Conservation (phyloP, 2,888 invertebrate genomes). For the Leuctra nigra region DNA sequence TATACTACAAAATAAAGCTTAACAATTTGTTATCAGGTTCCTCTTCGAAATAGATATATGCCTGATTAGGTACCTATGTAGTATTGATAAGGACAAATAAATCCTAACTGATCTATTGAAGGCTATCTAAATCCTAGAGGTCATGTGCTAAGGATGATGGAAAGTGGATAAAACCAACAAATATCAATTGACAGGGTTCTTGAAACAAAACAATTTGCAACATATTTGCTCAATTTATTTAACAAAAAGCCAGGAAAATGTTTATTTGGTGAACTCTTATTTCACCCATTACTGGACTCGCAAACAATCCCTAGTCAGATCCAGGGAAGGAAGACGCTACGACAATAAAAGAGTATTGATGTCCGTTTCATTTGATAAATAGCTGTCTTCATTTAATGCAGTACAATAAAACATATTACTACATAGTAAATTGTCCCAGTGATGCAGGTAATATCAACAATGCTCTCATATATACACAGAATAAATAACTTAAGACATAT, state of each 20-base stretch:
- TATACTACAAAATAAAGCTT: too few relatives aligned
- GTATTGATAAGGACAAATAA: too few relatives aligned
- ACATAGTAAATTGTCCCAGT: background rate
- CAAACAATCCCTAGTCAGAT: conserved; percentile 6
- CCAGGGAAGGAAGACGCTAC: too few relatives aligned
- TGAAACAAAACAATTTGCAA: conserved; percentile 24
- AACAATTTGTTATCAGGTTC: too few relatives aligned
- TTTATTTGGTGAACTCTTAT: conserved; percentile 13
- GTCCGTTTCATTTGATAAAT: too few relatives aligned
- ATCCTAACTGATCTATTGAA: too few relatives aligned
- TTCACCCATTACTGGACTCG: conserved; percentile 24
- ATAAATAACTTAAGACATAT: conserved; percentile 27
- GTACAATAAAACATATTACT: background rate
- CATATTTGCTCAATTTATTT: conserved; percentile 32
- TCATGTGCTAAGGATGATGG: too few relatives aligned
- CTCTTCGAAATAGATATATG: too few relatives aligned
- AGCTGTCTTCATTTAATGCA: background rate
- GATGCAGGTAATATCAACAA: conserved; percentile 15
- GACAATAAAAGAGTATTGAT: too few relatives aligned
- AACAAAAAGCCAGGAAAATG: conserved; percentile 31
- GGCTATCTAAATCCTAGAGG: too few relatives aligned
- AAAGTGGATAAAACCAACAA: too few relatives aligned
- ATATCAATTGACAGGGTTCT: background rate
- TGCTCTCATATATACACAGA: conserved; percentile 21
- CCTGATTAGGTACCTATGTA: too few relatives aligned